Conservation (phyloP, 2,797 vertebrate genomes). For the Spondyliosoma cantharus region DNA sequence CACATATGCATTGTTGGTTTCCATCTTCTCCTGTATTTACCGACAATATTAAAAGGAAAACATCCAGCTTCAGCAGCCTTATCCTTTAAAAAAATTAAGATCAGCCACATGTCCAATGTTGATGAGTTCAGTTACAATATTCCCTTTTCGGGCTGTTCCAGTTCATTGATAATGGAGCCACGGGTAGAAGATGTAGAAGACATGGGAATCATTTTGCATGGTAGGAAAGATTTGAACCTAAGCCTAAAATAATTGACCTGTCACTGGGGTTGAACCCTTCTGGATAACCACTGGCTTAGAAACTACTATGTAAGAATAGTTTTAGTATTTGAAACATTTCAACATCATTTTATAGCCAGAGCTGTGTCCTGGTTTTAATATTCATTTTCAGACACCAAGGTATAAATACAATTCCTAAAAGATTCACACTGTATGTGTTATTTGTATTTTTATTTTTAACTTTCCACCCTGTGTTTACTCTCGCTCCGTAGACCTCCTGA, state of each 20-base stretch:
- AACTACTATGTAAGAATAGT: background rate
- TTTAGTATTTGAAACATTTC: background rate
- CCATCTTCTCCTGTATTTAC: background rate
- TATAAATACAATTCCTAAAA: background rate
- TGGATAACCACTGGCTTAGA: background rate
- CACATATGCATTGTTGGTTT: background rate
- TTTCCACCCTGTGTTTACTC: background rate
- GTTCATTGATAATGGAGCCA: background rate
- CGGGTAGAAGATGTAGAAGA: background rate
- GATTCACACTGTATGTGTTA: background rate
- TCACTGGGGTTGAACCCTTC: background rate
- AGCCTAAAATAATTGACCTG: background rate
- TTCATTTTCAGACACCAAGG: background rate
- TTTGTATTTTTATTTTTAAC: slow-evolving; percentile 24
- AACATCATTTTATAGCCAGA: too few species aligned
- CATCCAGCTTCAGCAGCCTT: background rate
- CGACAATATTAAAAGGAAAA: background rate
- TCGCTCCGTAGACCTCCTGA: background rate
- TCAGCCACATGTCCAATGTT: background rate
- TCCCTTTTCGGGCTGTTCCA: background rate
- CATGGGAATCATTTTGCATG: background rate
- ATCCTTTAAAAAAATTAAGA: background rate
- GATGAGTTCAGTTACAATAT: background rate
- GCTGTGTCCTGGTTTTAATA: background rate
- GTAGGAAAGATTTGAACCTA: background rate